A percentile compares a stretch with the other conserved stretches of the same genome.
Evolutionary conservation across 2,888 invertebrate genomes (phyloP).

Genomic region (Drosophila subquinaria): DNA sequence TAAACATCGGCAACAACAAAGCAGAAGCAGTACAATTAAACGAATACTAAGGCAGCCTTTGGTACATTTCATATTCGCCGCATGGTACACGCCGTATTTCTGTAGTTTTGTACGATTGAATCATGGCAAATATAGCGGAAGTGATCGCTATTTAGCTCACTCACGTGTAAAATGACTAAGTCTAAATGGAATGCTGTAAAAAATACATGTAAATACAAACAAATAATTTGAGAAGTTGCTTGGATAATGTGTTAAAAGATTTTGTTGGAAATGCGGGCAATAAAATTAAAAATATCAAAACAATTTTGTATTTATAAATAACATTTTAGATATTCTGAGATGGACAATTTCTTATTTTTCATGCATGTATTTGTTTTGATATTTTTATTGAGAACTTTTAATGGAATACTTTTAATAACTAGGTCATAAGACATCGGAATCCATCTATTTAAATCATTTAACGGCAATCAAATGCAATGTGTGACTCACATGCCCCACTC

Average conservation of each 20-base stretch:
- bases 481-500: slow-evolving; percentile 45
- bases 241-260: not conserved
- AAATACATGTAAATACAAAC: too few relatives aligned
- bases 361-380: not conserved
- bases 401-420: slow-evolving; percentile 53
- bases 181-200: not conserved
- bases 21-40: slow-evolving; percentile 15
- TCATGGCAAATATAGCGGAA: slow-evolving; percentile 35
- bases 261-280: not conserved
- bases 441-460: slow-evolving; percentile 71
- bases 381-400: not conserved
- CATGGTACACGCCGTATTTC: slow-evolving; percentile 2
- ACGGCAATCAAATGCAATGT: slow-evolving; percentile 63
- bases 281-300: not conserved
- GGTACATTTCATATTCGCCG: slow-evolving; percentile 48
- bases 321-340: not conserved
- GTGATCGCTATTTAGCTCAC: slow-evolving; percentile 16
- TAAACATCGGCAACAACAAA: slow-evolving; percentile 26
- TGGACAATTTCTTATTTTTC: not conserved
- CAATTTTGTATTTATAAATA: not conserved
- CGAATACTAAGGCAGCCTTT: slow-evolving; percentile 7
- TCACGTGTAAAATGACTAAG: slow-evolving; percentile 8
- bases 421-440: slow-evolving; percentile 63
- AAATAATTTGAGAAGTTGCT: not conserved
- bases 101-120: not conserved